Conservation (phyloP, 2,888 invertebrate species). For the Limnephilus marmoratus region DNA sequence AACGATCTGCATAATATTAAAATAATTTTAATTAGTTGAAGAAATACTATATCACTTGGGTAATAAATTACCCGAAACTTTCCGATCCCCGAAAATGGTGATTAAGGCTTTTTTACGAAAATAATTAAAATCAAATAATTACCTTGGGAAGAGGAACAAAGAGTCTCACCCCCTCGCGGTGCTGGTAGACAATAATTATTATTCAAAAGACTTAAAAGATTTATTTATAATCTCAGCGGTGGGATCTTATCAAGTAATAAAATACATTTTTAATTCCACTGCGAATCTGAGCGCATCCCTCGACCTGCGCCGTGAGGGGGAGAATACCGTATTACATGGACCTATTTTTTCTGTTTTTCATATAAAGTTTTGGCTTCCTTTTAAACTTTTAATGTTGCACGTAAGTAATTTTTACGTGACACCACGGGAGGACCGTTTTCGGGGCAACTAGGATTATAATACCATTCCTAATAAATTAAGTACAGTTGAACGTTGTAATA, state of each 20-base stretch:
- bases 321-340: slow-evolving; percentile 40
- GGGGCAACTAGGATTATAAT: no score
- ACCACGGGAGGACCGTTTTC: not conserved
- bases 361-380: not conserved
- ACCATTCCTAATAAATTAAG: no score
- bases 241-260: slow-evolving; percentile 67
- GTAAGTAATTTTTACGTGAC: not conserved
- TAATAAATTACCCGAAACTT: slow-evolving; percentile 64
- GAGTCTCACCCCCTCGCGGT: slow-evolving; percentile 51
- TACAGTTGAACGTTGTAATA: no score
- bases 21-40: not conserved
- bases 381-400: no score
- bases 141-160: slow-evolving; percentile 66
- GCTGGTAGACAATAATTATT: slow-evolving; percentile 66
- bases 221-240: slow-evolving; percentile 66
- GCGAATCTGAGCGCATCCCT: slow-evolving; percentile 63
- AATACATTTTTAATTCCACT: slow-evolving; percentile 66
- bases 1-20: not conserved
- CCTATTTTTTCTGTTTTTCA: not conserved
- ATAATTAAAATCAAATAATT: slow-evolving; percentile 67
- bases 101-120: slow-evolving; percentile 64
- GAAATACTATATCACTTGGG: slow-evolving; percentile 11
- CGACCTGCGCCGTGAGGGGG: slow-evolving; percentile 16
- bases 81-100: slow-evolving; percentile 62
- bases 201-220: slow-evolving; percentile 67